A percentile compares a stretch with the other conserved stretches of the same genome.
Evolutionary conservation across 2,797 vertebrate genomes (phyloP).

Genomic region (Tympanoctomys barrerae): DNA sequence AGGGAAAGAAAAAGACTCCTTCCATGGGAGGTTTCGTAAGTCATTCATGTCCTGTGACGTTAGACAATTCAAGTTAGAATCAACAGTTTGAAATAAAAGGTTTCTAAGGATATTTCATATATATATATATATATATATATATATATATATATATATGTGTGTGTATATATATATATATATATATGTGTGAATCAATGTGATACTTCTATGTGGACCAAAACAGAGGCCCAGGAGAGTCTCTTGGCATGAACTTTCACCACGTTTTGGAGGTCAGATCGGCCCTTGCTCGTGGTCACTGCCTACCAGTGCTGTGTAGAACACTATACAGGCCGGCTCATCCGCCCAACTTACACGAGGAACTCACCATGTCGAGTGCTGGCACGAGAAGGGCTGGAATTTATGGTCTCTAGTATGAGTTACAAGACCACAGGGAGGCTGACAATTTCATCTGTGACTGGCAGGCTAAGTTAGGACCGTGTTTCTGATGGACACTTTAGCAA

Average conservation of each 20-base stretch:
- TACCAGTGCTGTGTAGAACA: neutral
- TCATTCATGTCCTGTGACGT: neutral
- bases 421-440: neutral
- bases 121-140: accelerated
- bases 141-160: neutral
- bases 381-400: neutral
- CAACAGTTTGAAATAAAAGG: neutral
- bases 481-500: neutral
- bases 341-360: neutral
- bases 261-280: accelerated
- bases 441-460: neutral
- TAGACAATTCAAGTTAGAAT: constrained; percentile 26
- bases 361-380: neutral
- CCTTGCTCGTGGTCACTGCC: neutral
- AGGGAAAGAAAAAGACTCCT: constrained; percentile 2
- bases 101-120: constrained; percentile 28
- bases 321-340: no score
- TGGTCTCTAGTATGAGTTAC: neutral
- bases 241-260: neutral
- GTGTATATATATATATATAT: neutral
- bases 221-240: neutral
- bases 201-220: neutral
- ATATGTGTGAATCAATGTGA: neutral
- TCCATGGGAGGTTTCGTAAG: neutral
- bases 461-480: neutral